Evolutionary conservation across 2,888 invertebrate species (phyloP).

Genomic region (Oxycera nigricornis): DNA sequence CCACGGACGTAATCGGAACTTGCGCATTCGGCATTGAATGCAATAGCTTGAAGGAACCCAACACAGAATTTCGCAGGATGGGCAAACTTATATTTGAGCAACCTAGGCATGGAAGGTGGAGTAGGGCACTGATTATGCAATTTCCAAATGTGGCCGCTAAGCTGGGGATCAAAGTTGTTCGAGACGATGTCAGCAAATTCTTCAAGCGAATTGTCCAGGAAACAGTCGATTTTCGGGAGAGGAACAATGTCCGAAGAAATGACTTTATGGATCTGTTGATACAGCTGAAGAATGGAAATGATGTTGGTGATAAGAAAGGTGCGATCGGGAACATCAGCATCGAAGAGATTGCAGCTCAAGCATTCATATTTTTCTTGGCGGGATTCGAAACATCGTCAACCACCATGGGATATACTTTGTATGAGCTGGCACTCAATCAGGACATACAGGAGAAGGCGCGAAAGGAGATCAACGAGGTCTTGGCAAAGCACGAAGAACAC

Average conservation of each 20-base stretch:
- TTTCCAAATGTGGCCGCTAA: not conserved
- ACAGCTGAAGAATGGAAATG: slow-evolving; percentile 57
- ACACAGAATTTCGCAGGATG: slow-evolving; percentile 52
- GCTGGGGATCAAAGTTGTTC: slow-evolving; percentile 47
- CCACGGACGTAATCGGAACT: slow-evolving; percentile 61
- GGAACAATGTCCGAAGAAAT: slow-evolving; percentile 57
- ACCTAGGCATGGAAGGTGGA: slow-evolving; percentile 5
- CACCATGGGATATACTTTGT: slow-evolving; percentile 53
- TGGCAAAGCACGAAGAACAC: slow-evolving; percentile 58
- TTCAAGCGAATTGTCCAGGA: slow-evolving; percentile 56
- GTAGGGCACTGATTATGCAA: not conserved
- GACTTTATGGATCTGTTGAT: slow-evolving; percentile 66
- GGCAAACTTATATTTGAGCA: slow-evolving; percentile 43
- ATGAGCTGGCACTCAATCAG: slow-evolving; percentile 53
- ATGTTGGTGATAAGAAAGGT: not conserved
- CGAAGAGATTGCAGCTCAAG: slow-evolving; percentile 18
- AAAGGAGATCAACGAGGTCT: slow-evolving; percentile 59
- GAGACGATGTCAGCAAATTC: slow-evolving; percentile 53
- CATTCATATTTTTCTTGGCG: slow-evolving; percentile 42
- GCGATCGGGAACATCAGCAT: not conserved
- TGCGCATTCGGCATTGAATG: slow-evolving; percentile 60
- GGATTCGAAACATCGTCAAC: slow-evolving; percentile 57
- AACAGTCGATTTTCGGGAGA: slow-evolving; percentile 59
- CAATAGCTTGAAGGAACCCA: slow-evolving; percentile 54
- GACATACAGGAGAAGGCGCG: slow-evolving; percentile 61